Conservation (phyloP, 2,888 invertebrate species). For the Quadriops clusia region DNA sequence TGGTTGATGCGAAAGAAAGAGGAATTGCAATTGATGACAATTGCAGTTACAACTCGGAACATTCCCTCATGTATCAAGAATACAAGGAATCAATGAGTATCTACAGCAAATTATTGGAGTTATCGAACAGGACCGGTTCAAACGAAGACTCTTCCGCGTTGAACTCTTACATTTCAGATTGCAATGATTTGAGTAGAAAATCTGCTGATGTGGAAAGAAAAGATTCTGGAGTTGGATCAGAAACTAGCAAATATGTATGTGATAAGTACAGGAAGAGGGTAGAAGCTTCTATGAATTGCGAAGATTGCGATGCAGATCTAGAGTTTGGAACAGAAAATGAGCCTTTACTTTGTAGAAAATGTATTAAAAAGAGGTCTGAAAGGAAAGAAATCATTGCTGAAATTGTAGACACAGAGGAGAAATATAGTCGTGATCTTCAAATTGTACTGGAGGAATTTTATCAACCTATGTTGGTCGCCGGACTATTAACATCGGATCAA, state of each 20-base stretch:
- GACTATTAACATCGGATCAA: slow-evolving; percentile 82
- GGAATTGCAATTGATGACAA: slow-evolving; percentile 59
- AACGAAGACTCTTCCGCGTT: slow-evolving; percentile 71
- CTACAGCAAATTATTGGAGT: slow-evolving; percentile 60
- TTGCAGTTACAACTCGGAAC: slow-evolving; percentile 51
- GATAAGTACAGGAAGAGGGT: slow-evolving; percentile 60
- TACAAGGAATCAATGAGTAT: slow-evolving; percentile 49
- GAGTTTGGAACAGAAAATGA: slow-evolving; percentile 67
- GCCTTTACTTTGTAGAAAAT: slow-evolving; percentile 76
- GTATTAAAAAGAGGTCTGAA: slow-evolving; percentile 77
- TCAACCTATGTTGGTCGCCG: slow-evolving; percentile 86
- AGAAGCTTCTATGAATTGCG: slow-evolving; percentile 44
- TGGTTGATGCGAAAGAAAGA: slow-evolving; percentile 75
- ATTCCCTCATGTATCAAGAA: slow-evolving; percentile 37
- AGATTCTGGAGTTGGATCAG: slow-evolving; percentile 86
- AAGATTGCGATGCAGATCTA: slow-evolving; percentile 75
- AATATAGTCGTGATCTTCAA: slow-evolving; percentile 84
- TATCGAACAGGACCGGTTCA: slow-evolving; percentile 74
- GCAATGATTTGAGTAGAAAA: slow-evolving; percentile 47
- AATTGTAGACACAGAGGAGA: slow-evolving; percentile 92
- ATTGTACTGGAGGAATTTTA: slow-evolving; percentile 89
- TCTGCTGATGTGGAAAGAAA: slow-evolving; percentile 77
- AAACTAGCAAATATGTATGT: slow-evolving; percentile 77
- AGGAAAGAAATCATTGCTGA: slow-evolving; percentile 90
- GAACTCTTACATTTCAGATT: slow-evolving; percentile 44